Evolutionary conservation across 1,140 invertebrate species (phyloP).

Genomic region (Ceratosolen fusciceps): DNA sequence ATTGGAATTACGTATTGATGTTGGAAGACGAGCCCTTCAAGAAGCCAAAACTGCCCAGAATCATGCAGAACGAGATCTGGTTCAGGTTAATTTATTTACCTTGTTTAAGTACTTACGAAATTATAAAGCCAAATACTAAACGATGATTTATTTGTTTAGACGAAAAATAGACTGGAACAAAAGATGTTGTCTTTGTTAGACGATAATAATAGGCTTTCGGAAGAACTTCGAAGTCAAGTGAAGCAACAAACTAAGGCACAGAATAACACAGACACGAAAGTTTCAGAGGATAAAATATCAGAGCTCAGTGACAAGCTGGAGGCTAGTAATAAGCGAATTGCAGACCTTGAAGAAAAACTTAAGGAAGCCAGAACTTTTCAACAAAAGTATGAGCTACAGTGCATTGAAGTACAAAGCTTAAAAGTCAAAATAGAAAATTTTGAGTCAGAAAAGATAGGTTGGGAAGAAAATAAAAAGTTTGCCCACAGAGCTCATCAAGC

Average conservation of each 20-base stretch:
- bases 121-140: neutral
- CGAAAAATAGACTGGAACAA: slow-evolving; percentile 61
- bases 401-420: slow-evolving; percentile 61
- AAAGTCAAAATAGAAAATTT: slow-evolving; percentile 61
- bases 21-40: slow-evolving; percentile 60
- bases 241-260: slow-evolving; percentile 39
- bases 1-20: slow-evolving; percentile 63
- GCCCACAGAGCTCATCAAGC: slow-evolving; percentile 58
- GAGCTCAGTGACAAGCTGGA: slow-evolving; percentile 57
- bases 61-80: slow-evolving; percentile 60
- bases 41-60: slow-evolving; percentile 58
- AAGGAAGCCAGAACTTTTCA: slow-evolving; percentile 54
- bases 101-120: neutral
- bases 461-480: slow-evolving; percentile 64
- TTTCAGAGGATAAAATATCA: slow-evolving; percentile 44
- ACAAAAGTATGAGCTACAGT: slow-evolving; percentile 61
- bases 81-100: slow-evolving; percentile 51
- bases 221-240: slow-evolving; percentile 46
- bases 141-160: slow-evolving; percentile 47
- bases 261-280: neutral
- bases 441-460: slow-evolving; percentile 60
- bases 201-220: slow-evolving; percentile 58
- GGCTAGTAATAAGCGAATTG: slow-evolving; percentile 54
- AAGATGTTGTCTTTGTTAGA: slow-evolving; percentile 57
- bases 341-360: slow-evolving; percentile 61